Conservation (phyloP, 2,797 vertebrate genomes). For the Champsocephalus esox region DNA sequence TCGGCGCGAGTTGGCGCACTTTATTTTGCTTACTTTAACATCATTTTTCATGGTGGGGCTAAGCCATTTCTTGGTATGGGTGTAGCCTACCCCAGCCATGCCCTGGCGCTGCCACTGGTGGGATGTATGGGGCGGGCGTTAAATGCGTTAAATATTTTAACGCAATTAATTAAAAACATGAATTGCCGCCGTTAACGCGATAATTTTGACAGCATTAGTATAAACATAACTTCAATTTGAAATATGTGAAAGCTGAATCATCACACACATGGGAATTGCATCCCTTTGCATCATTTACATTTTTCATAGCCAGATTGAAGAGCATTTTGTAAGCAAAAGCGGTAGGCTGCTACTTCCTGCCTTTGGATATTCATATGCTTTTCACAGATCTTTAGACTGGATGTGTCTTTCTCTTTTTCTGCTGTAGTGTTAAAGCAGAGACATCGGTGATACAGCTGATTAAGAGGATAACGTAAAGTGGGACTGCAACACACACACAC, state of each 20-base stretch:
- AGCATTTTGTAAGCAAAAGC: not conserved
- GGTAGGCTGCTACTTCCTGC: not conserved
- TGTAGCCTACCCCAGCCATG: no score
- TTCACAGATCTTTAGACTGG: slow-evolving; percentile 5
- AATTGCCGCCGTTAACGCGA: no score
- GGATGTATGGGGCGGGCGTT: no score
- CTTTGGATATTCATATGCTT: slow-evolving; percentile 21
- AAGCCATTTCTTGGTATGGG: no score
- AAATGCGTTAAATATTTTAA: no score
- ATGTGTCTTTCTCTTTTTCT: not conserved
- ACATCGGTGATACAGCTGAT: slow-evolving; percentile 1
- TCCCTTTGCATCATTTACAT: slow-evolving; percentile 16
- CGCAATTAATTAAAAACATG: no score
- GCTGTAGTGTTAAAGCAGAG: not conserved
- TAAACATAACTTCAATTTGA: slow-evolving; percentile 23
- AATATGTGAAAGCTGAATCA: slow-evolving; percentile 7
- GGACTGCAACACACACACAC: not conserved
- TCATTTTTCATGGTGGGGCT: no score
- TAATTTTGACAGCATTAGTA: not conserved
- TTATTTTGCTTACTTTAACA: no score
- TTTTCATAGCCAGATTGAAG: slow-evolving; percentile 2
- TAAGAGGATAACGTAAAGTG: slow-evolving; percentile 1
- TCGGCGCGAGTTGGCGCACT: no score
- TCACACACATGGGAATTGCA: not conserved
- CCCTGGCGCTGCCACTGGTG: no score